Conservation (phyloP, 2,888 invertebrate species). For the Micropterix aruncella region DNA sequence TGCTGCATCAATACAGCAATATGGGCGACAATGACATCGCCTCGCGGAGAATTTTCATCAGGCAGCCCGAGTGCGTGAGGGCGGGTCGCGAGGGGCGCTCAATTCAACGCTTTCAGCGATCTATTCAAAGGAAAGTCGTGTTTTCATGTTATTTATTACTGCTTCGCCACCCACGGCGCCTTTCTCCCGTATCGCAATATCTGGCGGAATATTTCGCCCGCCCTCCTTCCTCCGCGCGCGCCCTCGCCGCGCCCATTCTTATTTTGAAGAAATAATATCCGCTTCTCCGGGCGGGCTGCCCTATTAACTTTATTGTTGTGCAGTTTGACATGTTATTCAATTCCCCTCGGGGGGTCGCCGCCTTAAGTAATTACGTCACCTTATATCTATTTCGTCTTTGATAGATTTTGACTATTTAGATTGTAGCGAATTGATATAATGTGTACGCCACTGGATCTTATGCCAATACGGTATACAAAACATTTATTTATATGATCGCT, state of each 20-base stretch:
- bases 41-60: neutral
- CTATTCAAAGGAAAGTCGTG: neutral
- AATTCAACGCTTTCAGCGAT: neutral
- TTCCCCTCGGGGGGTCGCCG: neutral
- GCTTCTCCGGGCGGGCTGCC: neutral
- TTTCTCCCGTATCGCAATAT: neutral
- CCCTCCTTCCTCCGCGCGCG: neutral
- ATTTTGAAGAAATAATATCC: neutral
- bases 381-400: no score
- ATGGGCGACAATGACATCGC: neutral
- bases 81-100: neutral
- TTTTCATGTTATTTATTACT: neutral
- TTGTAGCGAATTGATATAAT: no score
- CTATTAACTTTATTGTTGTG: neutral
- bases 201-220: neutral
- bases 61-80: neutral
- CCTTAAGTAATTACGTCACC: no score
- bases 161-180: neutral
- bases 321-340: neutral
- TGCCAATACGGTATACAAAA: no score
- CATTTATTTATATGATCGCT: no score
- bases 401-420: no score
- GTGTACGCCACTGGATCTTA: no score
- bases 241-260: no score
- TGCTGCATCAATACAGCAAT: neutral